Percentiles rank a stretch among this genome's conserved stretches.
phyloP scores from a whole-genome alignment of 2,113 vertebrate species.

The Apteryx owenii region DNA sequence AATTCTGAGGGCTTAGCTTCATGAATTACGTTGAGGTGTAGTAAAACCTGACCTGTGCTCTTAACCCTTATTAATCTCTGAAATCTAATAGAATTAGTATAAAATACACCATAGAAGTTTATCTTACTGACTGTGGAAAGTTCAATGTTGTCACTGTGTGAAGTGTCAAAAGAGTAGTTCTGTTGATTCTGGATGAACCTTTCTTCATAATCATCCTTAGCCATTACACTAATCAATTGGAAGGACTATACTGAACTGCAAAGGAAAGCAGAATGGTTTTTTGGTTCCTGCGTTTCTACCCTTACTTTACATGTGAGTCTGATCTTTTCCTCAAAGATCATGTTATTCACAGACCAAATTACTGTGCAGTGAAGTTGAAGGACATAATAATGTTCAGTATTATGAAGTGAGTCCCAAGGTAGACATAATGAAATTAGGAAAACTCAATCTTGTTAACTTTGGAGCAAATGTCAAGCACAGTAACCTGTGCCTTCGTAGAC shows the following conservation, averaged over 20 bases:
- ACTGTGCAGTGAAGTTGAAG: accelerated
- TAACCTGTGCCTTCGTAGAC: neutral
- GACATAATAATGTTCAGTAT: neutral
- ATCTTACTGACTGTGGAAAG: neutral
- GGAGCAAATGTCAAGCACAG: accelerated
- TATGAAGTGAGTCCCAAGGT: neutral
- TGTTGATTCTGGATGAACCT: neutral
- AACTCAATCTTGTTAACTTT: neutral
- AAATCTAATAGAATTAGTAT: no score
- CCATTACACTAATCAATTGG: neutral
- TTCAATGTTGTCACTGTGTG: neutral
- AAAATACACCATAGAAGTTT: neutral
- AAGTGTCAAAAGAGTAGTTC: neutral
- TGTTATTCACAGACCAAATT: neutral
- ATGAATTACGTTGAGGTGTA: accelerated
- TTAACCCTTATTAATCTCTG: neutral
- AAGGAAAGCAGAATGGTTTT: neutral
- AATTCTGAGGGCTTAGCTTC: neutral
- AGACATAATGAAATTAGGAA: neutral
- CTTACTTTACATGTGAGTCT: neutral
- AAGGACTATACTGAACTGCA: neutral
- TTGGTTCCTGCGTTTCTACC: neutral
- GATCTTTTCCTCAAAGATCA: neutral
- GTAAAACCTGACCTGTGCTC: neutral
- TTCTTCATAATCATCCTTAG: neutral